These are phyloP conservation scores for Fistularia tabacaria DNA, from an alignment of 2,797 vertebrate species.

Conservation along the genomic window DNA sequence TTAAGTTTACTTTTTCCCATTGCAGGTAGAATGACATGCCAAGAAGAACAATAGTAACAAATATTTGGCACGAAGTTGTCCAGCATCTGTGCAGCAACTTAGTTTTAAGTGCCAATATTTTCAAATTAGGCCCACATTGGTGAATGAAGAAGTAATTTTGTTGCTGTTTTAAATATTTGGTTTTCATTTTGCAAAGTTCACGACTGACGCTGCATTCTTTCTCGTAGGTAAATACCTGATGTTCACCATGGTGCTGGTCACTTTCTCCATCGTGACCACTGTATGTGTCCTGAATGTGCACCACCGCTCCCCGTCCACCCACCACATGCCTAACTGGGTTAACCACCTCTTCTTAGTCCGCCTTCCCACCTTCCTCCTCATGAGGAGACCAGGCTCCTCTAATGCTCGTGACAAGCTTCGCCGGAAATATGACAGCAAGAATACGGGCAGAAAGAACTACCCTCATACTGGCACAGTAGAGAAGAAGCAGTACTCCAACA, in stretches of 20 bases:
- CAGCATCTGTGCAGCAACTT: too few relatives aligned
- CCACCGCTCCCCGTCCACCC: conserved; percentile 80
- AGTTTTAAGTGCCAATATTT: too few relatives aligned
- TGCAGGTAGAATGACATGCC: too few relatives aligned
- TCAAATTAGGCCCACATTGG: too few relatives aligned
- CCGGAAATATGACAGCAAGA: conserved; percentile 44
- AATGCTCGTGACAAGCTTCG: conserved; percentile 60
- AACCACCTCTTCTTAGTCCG: conserved; percentile 72
- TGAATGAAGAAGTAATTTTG: background rate
- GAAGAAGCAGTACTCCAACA: conserved; percentile 46
- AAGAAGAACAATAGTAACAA: too few relatives aligned
- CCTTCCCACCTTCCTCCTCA: conserved; percentile 74
- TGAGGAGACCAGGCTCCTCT: conserved; percentile 71
- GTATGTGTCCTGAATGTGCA: conserved; percentile 80
- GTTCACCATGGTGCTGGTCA: conserved; percentile 83
- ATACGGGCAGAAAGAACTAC: conserved; percentile 7
- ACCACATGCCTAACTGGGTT: conserved; percentile 80
- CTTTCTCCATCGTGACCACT: conserved; percentile 75
- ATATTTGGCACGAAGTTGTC: too few relatives aligned
- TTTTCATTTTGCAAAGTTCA: too few relatives aligned
- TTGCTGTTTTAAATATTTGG: background rate
- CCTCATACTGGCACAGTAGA: conserved; percentile 19
- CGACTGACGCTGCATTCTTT: background rate
- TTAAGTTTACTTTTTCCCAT: too few relatives aligned
- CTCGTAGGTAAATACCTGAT: conserved; percentile 78